A percentile compares a stretch with the other conserved stretches of the same genome.
phyloP scores from a whole-genome alignment of 2,113 vertebrate genomes.

The Rattus rattus region DNA sequence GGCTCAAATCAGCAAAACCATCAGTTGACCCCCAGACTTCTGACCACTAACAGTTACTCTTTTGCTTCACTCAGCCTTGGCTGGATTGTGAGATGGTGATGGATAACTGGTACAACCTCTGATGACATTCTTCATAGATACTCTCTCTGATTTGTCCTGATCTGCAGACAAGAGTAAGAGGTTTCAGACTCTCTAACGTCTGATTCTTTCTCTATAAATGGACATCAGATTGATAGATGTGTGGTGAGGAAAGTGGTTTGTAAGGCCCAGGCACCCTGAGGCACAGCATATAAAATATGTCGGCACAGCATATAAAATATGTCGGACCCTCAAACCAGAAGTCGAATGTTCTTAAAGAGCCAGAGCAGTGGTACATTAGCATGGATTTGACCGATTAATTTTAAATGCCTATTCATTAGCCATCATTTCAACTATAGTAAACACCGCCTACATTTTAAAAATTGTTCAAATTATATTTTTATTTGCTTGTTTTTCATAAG shows the following conservation, averaged over 20 bases:
- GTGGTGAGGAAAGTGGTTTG: neutral
- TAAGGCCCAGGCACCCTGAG: neutral
- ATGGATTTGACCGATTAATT: neutral
- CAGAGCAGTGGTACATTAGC: neutral
- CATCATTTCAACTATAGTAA: neutral
- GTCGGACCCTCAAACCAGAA: neutral
- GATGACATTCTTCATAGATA: neutral
- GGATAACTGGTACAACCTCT: neutral
- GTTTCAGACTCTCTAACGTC: neutral
- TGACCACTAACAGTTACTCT: neutral
- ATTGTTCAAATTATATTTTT: neutral
- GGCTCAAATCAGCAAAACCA: neutral
- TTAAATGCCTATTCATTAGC: neutral
- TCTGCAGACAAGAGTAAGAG: neutral
- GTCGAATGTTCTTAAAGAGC: neutral
- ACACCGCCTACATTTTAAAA: neutral
- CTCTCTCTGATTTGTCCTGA: neutral
- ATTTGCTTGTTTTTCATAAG: neutral
- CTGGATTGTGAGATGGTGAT: neutral
- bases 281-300: neutral
- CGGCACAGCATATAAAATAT: neutral
- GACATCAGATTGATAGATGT: neutral
- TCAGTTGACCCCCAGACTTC: neutral
- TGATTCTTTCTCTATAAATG: neutral
- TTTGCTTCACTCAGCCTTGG: slow-evolving; percentile 15